Conservation (phyloP, 2,797 vertebrate genomes). For the Dromococcyx pavoninus region DNA sequence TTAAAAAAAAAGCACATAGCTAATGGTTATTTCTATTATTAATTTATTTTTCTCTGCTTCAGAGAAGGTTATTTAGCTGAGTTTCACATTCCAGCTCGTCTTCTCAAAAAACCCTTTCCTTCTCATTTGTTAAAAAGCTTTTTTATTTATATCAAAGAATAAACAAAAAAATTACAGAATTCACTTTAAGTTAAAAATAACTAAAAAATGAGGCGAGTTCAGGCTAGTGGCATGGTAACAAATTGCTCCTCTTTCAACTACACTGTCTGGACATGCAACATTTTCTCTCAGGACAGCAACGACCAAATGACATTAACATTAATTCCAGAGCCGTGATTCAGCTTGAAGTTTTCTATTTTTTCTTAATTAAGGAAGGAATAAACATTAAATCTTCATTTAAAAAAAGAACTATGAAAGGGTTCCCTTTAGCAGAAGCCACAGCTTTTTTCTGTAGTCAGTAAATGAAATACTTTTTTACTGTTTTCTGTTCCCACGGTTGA, state of each 20-base stretch:
- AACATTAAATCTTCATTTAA: slow-evolving; percentile 21
- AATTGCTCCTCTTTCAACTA: slow-evolving; percentile 60
- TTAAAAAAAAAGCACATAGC: neutral
- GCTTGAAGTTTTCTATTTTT: neutral
- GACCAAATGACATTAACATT: slow-evolving; percentile 56
- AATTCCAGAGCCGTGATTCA: slow-evolving; percentile 74
- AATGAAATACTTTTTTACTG: slow-evolving; percentile 17
- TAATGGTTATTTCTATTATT: slow-evolving; percentile 13
- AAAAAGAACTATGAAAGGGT: slow-evolving; percentile 35
- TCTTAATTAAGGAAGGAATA: slow-evolving; percentile 40
- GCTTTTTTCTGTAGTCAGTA: slow-evolving; percentile 35
- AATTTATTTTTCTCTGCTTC: neutral
- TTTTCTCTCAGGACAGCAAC: slow-evolving; percentile 59
- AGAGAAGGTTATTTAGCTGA: slow-evolving; percentile 28
- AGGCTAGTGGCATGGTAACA: slow-evolving; percentile 60
- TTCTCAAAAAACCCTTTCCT: slow-evolving; percentile 12
- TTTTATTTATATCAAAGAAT: slow-evolving; percentile 9
- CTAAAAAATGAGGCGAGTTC: slow-evolving; percentile 41
- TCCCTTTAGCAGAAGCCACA: slow-evolving; percentile 21
- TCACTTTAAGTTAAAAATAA: slow-evolving; percentile 37
- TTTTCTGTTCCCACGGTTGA: slow-evolving; percentile 34
- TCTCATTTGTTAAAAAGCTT: neutral
- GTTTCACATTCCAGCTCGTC: neutral
- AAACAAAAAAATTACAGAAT: neutral
- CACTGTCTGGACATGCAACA: slow-evolving; percentile 48